phyloP scores from a whole-genome alignment of 2,888 invertebrate species.

The Hirtodrosophila duncani region DNA sequence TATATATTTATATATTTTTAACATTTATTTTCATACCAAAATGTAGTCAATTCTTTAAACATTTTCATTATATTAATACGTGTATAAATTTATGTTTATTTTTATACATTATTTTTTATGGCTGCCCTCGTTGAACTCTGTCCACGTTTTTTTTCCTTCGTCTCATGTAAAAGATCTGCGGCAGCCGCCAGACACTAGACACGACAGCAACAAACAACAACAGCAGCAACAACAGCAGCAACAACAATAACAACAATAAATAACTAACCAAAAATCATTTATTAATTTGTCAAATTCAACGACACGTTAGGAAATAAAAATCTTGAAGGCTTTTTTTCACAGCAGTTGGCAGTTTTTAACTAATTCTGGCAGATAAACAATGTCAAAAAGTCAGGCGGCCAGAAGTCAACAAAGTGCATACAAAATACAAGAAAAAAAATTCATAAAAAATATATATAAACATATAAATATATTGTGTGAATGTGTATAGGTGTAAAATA shows the following conservation, averaged over 20 bases:
- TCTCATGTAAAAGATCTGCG: constrained; percentile 10
- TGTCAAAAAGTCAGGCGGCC: constrained; percentile 42
- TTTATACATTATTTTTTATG: constrained; percentile 27
- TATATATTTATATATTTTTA: too few species aligned
- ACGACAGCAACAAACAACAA: constrained; percentile 21
- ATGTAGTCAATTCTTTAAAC: too few species aligned
- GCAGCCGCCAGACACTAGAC: constrained; percentile 26
- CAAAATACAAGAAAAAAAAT: constrained; percentile 16
- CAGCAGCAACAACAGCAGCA: constrained; percentile 16
- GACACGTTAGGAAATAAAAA: constrained; percentile 36
- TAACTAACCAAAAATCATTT: constrained; percentile 26
- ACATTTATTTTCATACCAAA: too few species aligned
- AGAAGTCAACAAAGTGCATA: constrained; percentile 26
- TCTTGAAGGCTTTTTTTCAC: constrained; percentile 6
- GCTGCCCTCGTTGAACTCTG: constrained; percentile 37
- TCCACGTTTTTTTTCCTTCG: constrained; percentile 28
- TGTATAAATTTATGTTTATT: constrained; percentile 8
- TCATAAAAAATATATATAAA: constrained; percentile 1
- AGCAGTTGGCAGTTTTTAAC: constrained; percentile 17
- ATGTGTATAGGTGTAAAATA: constrained; percentile 4
- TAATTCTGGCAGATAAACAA: constrained; percentile 39
- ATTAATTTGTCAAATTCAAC: constrained; percentile 42
- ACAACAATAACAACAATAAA: constrained; percentile 12
- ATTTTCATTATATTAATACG: too few species aligned
- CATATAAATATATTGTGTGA: neutral